These are phyloP conservation scores for Geococcyx californianus DNA, from an alignment of 2,113 vertebrate genomes.

Conservation along the genomic window DNA sequence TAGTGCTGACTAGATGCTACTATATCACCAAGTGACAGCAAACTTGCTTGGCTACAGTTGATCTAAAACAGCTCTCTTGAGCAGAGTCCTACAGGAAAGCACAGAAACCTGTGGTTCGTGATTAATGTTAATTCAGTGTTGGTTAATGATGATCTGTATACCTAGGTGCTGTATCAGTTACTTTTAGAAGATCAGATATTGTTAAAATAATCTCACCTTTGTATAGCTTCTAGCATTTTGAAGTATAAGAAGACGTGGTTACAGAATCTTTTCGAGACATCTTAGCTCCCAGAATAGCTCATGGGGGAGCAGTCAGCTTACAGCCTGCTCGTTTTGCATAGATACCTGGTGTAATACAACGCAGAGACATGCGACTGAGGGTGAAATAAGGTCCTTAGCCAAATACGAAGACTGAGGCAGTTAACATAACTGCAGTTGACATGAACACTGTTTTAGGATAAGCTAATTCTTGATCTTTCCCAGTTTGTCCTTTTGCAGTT, in stretches of 20 bases:
- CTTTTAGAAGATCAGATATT: neutral
- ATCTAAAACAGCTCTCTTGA: constrained; percentile 4
- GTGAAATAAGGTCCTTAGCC: neutral
- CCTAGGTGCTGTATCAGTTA: neutral
- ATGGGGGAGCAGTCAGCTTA: neutral
- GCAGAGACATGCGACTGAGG: neutral
- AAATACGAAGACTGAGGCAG: neutral
- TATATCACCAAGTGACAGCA: constrained; percentile 44
- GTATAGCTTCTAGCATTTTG: neutral
- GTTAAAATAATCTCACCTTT: neutral
- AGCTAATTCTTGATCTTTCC: neutral
- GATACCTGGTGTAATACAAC: neutral
- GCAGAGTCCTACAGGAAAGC: neutral
- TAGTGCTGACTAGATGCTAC: constrained; percentile 7
- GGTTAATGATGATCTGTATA: neutral
- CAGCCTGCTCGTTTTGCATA: neutral
- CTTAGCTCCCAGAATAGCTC: neutral
- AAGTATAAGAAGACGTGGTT: neutral
- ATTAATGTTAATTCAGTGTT: neutral
- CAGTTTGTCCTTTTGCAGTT: neutral
- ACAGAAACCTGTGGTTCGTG: neutral
- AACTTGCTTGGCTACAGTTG: neutral
- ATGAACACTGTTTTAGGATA: neutral
- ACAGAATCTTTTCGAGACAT: neutral
- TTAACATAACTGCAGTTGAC: neutral